Evolutionary conservation across 2,888 invertebrate genomes (phyloP).

Genomic region (Stenodera caucasica): DNA sequence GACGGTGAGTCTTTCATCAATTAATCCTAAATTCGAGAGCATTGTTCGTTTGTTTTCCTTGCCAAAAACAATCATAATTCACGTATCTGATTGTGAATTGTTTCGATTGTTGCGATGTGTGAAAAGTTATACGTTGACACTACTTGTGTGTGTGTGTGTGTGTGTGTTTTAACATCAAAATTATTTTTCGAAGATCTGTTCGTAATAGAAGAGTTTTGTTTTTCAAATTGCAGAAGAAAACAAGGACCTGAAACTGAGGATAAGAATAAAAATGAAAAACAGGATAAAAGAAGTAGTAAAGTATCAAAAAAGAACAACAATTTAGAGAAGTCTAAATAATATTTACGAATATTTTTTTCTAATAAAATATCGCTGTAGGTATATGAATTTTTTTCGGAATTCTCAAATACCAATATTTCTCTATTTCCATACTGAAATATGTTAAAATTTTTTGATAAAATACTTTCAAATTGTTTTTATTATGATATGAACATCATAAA

Average conservation of each 20-base stretch:
- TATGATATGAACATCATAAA: not conserved
- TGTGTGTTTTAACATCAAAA: no score
- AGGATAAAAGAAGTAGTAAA: not conserved
- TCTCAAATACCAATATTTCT: not conserved
- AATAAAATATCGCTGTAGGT: not conserved
- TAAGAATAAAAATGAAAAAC: not conserved
- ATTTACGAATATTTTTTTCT: not conserved
- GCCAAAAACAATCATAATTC: no score
- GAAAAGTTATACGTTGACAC: no score
- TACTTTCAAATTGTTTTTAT: not conserved
- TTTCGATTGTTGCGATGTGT: no score
- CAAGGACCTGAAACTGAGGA: not conserved
- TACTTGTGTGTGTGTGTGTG: no score
- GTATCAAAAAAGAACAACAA: not conserved
- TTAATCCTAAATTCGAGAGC: no score
- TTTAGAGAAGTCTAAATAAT: not conserved
- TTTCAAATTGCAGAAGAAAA: not conserved
- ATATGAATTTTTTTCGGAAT: not conserved
- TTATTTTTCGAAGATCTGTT: no score
- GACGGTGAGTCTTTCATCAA: constrained; percentile 36
- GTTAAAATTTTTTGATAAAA: not conserved
- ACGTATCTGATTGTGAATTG: no score
- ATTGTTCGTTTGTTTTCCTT: no score
- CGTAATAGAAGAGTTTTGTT: not conserved
- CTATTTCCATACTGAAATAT: not conserved